phyloP scores from a whole-genome alignment of 2,797 vertebrate genomes.

The Sebastes kiyomatsui region DNA sequence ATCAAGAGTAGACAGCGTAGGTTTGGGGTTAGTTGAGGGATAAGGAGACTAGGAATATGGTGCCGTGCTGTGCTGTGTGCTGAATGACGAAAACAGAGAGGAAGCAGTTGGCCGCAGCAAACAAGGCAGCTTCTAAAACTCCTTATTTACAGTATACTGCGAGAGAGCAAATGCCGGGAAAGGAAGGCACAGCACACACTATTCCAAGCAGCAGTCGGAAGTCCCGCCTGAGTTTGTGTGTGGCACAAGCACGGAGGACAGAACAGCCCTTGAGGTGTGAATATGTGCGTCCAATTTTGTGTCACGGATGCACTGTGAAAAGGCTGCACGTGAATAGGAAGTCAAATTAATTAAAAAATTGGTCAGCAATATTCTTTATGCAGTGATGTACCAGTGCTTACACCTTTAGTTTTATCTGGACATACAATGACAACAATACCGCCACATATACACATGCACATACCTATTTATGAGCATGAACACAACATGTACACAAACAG shows the following conservation, averaged over 20 bases:
- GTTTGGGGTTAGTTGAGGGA: neutral
- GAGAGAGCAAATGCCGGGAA: neutral
- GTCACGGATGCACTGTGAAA: conserved; percentile 6
- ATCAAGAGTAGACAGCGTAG: neutral
- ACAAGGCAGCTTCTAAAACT: conserved; percentile 12
- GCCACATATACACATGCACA: neutral
- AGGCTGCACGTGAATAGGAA: neutral
- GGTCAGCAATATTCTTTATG: neutral
- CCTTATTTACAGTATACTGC: conserved; percentile 11
- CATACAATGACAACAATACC: neutral
- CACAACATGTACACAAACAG: neutral
- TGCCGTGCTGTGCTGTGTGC: neutral
- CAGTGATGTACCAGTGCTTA: neutral
- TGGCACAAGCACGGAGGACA: neutral
- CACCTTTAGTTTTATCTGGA: neutral
- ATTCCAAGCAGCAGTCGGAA: conserved; percentile 26
- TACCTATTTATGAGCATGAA: neutral
- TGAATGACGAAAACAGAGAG: neutral
- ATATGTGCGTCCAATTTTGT: neutral
- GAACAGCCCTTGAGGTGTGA: conserved; percentile 15
- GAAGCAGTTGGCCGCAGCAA: conserved; percentile 3
- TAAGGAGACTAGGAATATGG: neutral
- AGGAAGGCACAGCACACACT: neutral
- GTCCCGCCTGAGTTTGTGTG: neutral
- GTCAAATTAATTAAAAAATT: neutral